phyloP scores from a whole-genome alignment of 1,140 invertebrate genomes.

The Bombus picipes region DNA sequence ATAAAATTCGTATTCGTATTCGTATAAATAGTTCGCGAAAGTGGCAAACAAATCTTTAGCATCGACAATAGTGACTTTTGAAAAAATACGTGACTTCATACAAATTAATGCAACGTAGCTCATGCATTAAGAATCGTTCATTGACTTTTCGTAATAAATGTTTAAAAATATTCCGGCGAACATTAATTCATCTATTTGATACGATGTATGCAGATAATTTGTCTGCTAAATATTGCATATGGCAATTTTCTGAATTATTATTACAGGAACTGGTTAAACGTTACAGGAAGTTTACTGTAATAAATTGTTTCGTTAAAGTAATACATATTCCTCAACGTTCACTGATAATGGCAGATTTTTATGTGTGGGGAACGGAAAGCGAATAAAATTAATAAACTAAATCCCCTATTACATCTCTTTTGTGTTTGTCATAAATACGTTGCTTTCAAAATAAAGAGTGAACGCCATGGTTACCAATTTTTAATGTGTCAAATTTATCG shows the following conservation, averaged over 20 bases:
- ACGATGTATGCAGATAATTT: not conserved
- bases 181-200: not conserved
- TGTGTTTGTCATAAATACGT: not conserved
- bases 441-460: not conserved
- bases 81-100: not conserved
- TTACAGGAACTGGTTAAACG: not conserved
- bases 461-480: not conserved
- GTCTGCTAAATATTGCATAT: not conserved
- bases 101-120: not conserved
- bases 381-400: not conserved
- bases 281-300: not conserved
- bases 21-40: slow-evolving; percentile 28
- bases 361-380: not conserved
- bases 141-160: not conserved
- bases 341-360: no score
- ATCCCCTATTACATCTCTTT: not conserved
- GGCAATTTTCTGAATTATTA: not conserved
- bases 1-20: not conserved
- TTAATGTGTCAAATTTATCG: slow-evolving; percentile 34
- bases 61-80: not conserved
- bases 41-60: not conserved
- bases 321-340: no score
- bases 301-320: not conserved
- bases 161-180: not conserved
- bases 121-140: not conserved